Evolutionary conservation across 2,888 invertebrate genomes (phyloP).

Genomic region (Elmis aenea): DNA sequence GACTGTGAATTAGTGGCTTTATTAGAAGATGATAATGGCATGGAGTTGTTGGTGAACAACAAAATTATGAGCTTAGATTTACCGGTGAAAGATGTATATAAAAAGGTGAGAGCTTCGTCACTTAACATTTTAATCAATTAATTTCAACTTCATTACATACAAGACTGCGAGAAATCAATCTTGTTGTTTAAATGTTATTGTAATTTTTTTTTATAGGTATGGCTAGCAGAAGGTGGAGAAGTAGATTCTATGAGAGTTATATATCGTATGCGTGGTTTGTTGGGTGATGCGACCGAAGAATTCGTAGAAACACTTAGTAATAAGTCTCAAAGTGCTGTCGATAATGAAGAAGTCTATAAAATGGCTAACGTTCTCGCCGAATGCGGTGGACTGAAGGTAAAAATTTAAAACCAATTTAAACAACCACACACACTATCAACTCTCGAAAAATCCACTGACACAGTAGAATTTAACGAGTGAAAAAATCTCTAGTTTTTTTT

Average conservation of each 20-base stretch:
- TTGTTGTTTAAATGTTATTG: slow-evolving; percentile 5
- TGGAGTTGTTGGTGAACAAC: slow-evolving; percentile 95
- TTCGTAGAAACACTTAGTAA: slow-evolving; percentile 91
- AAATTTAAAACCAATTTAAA: slow-evolving; percentile 1
- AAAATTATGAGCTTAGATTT: slow-evolving; percentile 97
- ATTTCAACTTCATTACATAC: no score
- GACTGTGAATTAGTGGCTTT: slow-evolving; percentile 98
- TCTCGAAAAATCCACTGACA: no score
- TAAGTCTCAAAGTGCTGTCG: slow-evolving; percentile 79
- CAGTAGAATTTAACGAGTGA: no score
- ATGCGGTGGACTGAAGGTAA: slow-evolving; percentile 65
- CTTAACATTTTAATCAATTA: slow-evolving; percentile 1
- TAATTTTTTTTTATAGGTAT: slow-evolving; percentile 55
- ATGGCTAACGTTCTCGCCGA: slow-evolving; percentile 83
- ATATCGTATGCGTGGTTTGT: slow-evolving; percentile 94
- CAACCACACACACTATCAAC: slow-evolving; percentile 1
- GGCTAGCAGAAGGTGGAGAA: slow-evolving; percentile 85
- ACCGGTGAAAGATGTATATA: slow-evolving; percentile 88
- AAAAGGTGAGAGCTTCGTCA: slow-evolving; percentile 50
- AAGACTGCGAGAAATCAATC: no score
- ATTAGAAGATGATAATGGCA: slow-evolving; percentile 96
- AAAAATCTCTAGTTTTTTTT: no score
- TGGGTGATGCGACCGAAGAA: slow-evolving; percentile 98
- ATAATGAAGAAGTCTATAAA: slow-evolving; percentile 91
- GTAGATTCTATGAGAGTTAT: slow-evolving; percentile 96